phyloP scores from a whole-genome alignment of 2,113 vertebrate species.

The Cricetomys ansorgei region DNA sequence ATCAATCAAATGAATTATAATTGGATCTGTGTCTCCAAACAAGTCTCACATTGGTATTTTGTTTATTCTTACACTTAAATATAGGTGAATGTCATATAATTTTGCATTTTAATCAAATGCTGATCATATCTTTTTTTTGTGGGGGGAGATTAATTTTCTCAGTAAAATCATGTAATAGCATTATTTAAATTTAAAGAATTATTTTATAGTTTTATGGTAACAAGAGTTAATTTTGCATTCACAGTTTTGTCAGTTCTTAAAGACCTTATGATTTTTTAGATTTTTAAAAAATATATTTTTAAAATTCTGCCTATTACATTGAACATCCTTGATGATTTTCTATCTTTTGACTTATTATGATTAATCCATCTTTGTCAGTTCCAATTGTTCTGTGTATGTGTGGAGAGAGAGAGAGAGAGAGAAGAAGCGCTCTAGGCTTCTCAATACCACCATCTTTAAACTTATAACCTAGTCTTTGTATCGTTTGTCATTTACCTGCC shows the following conservation, averaged over 20 bases:
- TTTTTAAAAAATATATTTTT: background rate
- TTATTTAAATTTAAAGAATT: background rate
- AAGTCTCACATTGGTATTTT: background rate
- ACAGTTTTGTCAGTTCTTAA: constrained; percentile 5
- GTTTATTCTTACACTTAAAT: constrained; percentile 52
- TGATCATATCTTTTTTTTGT: background rate
- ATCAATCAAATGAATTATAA: background rate
- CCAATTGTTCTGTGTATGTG: background rate
- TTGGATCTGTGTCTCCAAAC: constrained; percentile 12
- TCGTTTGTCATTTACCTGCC: constrained; percentile 33
- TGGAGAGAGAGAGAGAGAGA: background rate
- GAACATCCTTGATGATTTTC: background rate
- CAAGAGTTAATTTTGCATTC: background rate
- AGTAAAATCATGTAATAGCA: constrained; percentile 32
- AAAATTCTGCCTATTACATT: background rate
- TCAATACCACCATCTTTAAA: background rate
- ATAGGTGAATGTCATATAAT: background rate
- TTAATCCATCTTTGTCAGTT: background rate
- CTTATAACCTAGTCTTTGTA: constrained; percentile 35
- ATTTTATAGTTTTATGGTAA: background rate
- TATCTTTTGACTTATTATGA: constrained; percentile 42
- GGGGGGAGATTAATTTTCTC: background rate
- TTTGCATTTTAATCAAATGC: constrained; percentile 33
- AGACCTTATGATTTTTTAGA: background rate
- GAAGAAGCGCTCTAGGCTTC: background rate